Base-by-base conservation (phyloP, 2,113 vertebrate species). In the Epinephelus lanceolatus region DNA sequence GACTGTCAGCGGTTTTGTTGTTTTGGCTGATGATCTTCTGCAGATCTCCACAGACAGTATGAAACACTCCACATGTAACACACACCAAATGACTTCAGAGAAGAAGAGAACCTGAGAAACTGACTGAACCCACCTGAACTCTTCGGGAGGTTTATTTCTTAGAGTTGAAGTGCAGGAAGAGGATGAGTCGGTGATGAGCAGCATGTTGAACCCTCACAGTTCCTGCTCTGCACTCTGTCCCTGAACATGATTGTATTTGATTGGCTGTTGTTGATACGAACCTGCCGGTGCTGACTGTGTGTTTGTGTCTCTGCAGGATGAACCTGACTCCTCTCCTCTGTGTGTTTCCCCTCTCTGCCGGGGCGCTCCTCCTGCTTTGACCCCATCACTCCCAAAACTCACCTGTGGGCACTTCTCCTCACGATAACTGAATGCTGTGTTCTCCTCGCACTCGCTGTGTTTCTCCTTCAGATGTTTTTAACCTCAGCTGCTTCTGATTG, bases 271-370 rank as follows among this genome's bases (percentile, higher is more conserved):
- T 25, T 59, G 49, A 27, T 9, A 0, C 71, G 51, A 3, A 33
- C 25, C 55, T 10, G 5, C 72, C 21, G 27, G 57, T 73, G 40
- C 18, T 89, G 0, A 86, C 71, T 10, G 9, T 90, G 75, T 90
- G 76, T 89, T 86, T 84, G 78, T 87, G 76, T 89, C 69, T 89
- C 85, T 86, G 76, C 93, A 93, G 93, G 90, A 40, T 19, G 53
- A 76, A 25, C 12, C 45, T 10, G 40, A 49, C 80, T 75, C 62
- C 55, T 76, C 71, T 83, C 80, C 73, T 80, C 45, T 70, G 18
- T 84, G 73, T 88, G 78, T 71, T 30, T 52, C 25, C 12, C 45
- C 60, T 56, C 75, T 59, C 37, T 27, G 19, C 67, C 12, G 59
- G 45, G 63, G 49, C 51, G 52, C 13, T 71, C 55, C 66, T 70